Evolutionary conservation across 1,140 invertebrate species (phyloP), one percentile per base, ranked within the genome.

Genomic region (Hylaeus anthracinus): DNA sequence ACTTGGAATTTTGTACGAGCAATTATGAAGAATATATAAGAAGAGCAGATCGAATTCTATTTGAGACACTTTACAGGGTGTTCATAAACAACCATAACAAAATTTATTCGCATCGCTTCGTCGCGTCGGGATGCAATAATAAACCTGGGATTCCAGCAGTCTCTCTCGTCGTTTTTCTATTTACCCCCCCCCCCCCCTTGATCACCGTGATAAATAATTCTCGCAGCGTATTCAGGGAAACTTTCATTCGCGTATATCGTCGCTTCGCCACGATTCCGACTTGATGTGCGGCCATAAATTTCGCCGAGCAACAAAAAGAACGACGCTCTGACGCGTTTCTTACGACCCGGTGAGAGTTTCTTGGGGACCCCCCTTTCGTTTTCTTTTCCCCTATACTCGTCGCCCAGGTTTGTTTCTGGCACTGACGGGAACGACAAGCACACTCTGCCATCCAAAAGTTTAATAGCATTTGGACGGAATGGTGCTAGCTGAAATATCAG

Each of bases 121-220:
- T n/a, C 55, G 14, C 14, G 14, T 58, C 37, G 65, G 15, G 15
- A 8, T 12, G 3, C n/a, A 4, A 14, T 39, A 48, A 43, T 55
- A 65, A 55, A 65, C 8, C 61, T 60, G 14, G 39, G 37, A 74
- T 43, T 74, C 48, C 43, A 15, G 10, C 6, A 9, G n/a, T 37
- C 41, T 10, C 12, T 2, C 3, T 4, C n/a, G 70, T 5, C 39
- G 56, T 64, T 72, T 73, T 65, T 72, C 61, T 39, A 10, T 61
- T 53, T 41, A 14, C 53, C 37, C 9, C 26, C 37, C 14, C 8
- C 8, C 12, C 5, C 8, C 5, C 53, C 3, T 9, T 10, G 43
- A 26, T 14, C 60, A n/a, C 64, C 0, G 39, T 15, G 71, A 72
- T 66, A 65, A 73, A 66, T 79, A 73, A 66, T 66, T 73, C 78